Percentiles rank a stretch among this genome's conserved stretches.
Evolutionary conservation across 2,888 invertebrate species (phyloP).

Genomic region (Meliscaeva auricollis): DNA sequence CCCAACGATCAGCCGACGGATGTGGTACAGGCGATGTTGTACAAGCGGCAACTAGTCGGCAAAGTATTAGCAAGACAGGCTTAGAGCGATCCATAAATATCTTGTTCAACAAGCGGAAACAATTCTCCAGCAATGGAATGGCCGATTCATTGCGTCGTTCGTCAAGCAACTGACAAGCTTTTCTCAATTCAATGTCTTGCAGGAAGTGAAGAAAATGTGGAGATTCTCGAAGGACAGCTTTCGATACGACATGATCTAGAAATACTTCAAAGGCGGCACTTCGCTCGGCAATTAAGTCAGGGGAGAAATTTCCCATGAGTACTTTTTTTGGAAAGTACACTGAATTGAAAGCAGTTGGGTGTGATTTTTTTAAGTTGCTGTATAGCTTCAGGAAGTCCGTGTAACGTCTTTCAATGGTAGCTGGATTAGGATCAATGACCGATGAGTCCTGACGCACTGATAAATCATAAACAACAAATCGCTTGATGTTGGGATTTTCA

Average conservation of each 20-base stretch:
- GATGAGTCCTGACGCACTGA: conserved; percentile 87
- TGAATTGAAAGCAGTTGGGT: conserved; percentile 85
- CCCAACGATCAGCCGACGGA: conserved; percentile 88
- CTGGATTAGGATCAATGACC: conserved; percentile 86
- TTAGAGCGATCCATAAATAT: conserved; percentile 88
- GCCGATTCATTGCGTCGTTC: conserved; percentile 87
- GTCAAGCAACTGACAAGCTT: conserved; percentile 86
- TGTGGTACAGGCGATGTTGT: conserved; percentile 85
- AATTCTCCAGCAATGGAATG: conserved; percentile 87
- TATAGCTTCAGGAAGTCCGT: conserved; percentile 89
- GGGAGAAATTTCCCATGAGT: conserved; percentile 89
- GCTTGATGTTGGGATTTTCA: conserved; percentile 85
- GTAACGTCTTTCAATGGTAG: conserved; percentile 89
- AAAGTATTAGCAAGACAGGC: conserved; percentile 88
- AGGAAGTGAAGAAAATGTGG: conserved; percentile 87
- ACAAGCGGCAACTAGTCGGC: conserved; percentile 87
- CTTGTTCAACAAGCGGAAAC: conserved; percentile 88
- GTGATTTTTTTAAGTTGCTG: conserved; percentile 86
- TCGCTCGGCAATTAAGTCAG: conserved; percentile 87
- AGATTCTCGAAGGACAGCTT: conserved; percentile 86
- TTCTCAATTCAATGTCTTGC: conserved; percentile 87
- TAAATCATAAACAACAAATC: conserved; percentile 89
- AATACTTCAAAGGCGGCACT: conserved; percentile 88
- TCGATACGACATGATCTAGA: conserved; percentile 86
- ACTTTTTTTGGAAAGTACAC: conserved; percentile 89